Base-by-base conservation (phyloP, 1,140 invertebrate genomes). In the Drosophila sucinea region DNA sequence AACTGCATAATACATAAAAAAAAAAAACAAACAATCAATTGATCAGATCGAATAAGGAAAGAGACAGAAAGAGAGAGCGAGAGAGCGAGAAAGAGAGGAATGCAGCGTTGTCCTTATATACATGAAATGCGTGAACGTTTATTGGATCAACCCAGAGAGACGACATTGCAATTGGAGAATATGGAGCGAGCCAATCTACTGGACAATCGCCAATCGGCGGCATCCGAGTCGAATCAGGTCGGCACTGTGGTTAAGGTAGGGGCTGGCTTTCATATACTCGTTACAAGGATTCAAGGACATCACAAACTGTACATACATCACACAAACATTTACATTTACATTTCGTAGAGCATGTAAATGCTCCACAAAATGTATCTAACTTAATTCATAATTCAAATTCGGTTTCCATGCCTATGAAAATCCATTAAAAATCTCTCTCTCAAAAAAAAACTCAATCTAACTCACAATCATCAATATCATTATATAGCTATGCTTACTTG, bases 41-140 rank as follows among this genome's bases (percentile, higher is more conserved):
- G 10, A 65, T 11, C 57, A 47, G n/a, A 56, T 64, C 17, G 33
- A 60, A 6, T 25, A 84, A 91, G 82, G 27, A 11, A 17, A 17
- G 17, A 17, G 32, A 11, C 1, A 54, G 51, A 27, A 17, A 29
- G 40, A 29, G 60, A 41, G 54, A 60, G 54, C 81, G 91, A 92
- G 87, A 30, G 25, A 65, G 72, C 30, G 27, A 58, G 66, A 41
- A 55, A 55, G 90, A 51, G 25, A 92, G 93, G 93, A 92, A 97
- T 97, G 96, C 96, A 97, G 94, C 95, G 96, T 93, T 97, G 96
- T 93, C 96, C 96, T 80, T 97, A 97, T 93, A 95, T 97, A 92
- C 95, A 96, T 94, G 96, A 97, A 94, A 97, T 97, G 96, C 96
- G 96, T 94, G 96, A 97, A 94, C 95, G 96, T 90, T 93, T 97